Evolutionary conservation across 2,888 invertebrate genomes (phyloP).

Genomic region (Phania funesta): DNA sequence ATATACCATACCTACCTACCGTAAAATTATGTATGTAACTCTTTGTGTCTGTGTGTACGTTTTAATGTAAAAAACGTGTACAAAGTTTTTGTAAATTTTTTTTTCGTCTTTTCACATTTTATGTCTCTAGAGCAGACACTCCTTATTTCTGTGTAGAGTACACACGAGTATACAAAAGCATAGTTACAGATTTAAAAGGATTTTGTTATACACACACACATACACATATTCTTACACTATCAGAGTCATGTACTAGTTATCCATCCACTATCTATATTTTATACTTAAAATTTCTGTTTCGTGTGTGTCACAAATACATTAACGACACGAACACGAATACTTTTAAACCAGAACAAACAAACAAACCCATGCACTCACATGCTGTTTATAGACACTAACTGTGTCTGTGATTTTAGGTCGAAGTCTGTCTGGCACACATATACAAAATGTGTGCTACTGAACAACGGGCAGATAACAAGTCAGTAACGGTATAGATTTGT

Average conservation of each 20-base stretch:
- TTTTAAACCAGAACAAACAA: not conserved
- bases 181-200: slow-evolving; percentile 38
- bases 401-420: slow-evolving; percentile 66
- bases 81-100: slow-evolving; percentile 2
- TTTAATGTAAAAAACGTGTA: slow-evolving; percentile 45
- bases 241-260: slow-evolving; percentile 1
- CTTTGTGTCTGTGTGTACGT: not conserved
- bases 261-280: slow-evolving; percentile 1
- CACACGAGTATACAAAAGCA: not conserved
- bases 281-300: slow-evolving; percentile 15
- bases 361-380: not conserved
- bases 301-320: slow-evolving; percentile 35
- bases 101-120: slow-evolving; percentile 30
- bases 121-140: slow-evolving; percentile 68
- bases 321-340: slow-evolving; percentile 12
- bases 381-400: slow-evolving; percentile 36
- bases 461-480: slow-evolving; percentile 14
- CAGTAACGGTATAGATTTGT: slow-evolving; percentile 1
- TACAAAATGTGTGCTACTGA: slow-evolving; percentile 33
- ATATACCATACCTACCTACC: too few species aligned
- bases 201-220: slow-evolving; percentile 36
- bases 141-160: slow-evolving; percentile 51
- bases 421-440: slow-evolving; percentile 63
- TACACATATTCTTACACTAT: not conserved
- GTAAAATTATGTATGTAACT: not conserved